These are phyloP conservation scores for Meleagris gallopavo DNA, from an alignment of 2,113 vertebrate species.

Conservation along the genomic window DNA sequence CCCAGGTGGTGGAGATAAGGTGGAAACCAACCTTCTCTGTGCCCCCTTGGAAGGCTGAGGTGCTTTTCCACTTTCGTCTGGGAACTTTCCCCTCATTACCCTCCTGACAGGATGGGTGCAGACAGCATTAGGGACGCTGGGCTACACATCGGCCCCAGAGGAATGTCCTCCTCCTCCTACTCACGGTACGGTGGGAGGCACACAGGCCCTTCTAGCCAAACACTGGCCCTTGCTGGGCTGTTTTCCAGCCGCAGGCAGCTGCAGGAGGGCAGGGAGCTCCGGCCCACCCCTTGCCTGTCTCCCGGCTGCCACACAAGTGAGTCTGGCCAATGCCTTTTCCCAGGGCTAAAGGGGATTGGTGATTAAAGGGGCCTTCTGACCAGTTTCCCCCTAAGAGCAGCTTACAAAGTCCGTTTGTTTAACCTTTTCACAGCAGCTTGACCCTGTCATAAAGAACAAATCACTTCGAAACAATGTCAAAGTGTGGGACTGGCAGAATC, in stretches of 20 bases:
- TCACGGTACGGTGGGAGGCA: neutral
- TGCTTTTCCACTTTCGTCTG: conserved; percentile 62
- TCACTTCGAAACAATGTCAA: conserved; percentile 80
- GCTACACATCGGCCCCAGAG: conserved; percentile 66
- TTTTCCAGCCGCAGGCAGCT: neutral
- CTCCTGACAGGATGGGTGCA: conserved; percentile 72
- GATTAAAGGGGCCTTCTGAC: conserved; percentile 72
- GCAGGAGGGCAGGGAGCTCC: neutral
- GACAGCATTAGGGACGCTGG: conserved; percentile 76
- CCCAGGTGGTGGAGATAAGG: neutral
- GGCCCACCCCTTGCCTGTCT: neutral
- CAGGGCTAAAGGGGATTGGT: conserved; percentile 46
- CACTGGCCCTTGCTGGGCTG: neutral
- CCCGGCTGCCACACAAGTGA: neutral
- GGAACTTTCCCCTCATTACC: conserved; percentile 75
- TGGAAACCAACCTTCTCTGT: neutral
- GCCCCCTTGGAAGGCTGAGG: neutral
- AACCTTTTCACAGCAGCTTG: conserved; percentile 93
- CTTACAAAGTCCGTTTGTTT: conserved; percentile 88
- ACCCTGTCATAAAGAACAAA: conserved; percentile 89
- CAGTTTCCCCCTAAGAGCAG: conserved; percentile 71
- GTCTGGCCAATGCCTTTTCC: conserved; percentile 48
- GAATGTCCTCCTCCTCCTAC: conserved; percentile 48
- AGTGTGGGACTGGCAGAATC: conserved; percentile 3
- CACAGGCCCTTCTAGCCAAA: conserved; percentile 29